Evolutionary conservation across 1,140 invertebrate genomes (phyloP).

Genomic region (Ladona fulva): DNA sequence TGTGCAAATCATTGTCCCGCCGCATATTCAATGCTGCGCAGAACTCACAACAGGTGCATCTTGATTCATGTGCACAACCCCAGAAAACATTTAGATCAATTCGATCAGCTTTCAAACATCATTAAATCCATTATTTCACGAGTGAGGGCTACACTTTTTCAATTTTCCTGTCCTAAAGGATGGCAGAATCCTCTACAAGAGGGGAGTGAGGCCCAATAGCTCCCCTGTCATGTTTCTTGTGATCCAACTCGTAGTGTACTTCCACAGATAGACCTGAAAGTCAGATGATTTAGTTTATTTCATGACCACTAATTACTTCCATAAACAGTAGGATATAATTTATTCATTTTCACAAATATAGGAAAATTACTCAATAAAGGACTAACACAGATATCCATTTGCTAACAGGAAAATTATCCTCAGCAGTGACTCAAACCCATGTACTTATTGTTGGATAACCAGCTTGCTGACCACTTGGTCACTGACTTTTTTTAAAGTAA

Average conservation of each 20-base stretch:
- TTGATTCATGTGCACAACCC: neutral
- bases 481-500: too few species aligned
- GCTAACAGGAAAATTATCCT: neutral
- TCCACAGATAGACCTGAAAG: conserved; percentile 55
- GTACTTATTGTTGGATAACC: too few species aligned
- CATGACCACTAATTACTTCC: too few species aligned
- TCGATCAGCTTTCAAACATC: too few species aligned
- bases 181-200: conserved; percentile 54
- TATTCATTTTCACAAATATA: too few species aligned
- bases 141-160: too few species aligned
- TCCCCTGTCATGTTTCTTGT: conserved; percentile 35
- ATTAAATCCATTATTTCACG: too few species aligned
- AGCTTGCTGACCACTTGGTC: too few species aligned
- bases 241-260: conserved; percentile 68
- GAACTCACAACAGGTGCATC: neutral
- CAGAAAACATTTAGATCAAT: too few species aligned
- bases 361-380: too few species aligned
- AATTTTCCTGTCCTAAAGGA: conserved; percentile 26
- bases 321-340: too few species aligned
- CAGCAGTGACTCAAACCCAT: too few species aligned
- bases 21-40: neutral
- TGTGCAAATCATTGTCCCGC: neutral
- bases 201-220: conserved; percentile 65
- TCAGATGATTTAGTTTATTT: neutral
- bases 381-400: neutral